Base-by-base conservation (phyloP, 2,113 vertebrate species). In the Phoenicopterus ruber region DNA sequence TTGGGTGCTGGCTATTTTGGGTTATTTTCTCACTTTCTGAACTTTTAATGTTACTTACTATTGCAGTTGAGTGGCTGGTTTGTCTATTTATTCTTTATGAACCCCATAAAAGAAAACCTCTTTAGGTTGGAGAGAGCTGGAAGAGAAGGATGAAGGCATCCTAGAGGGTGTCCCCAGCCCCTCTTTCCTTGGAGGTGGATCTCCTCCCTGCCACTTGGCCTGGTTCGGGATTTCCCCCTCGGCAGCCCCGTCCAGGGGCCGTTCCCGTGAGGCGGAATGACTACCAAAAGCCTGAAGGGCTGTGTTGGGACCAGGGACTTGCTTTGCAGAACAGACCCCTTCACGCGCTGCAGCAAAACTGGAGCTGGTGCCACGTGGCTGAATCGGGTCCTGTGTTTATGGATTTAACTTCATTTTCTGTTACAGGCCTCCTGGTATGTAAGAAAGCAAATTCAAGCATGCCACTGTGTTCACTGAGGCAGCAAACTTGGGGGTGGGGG, bases 371-470 rank as follows among this genome's bases (percentile, higher is more conserved):
- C 46, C 31, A 7, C 59, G 88, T 63, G 32, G 46, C 62, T 74
- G 62, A 59, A 49, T 67, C 2, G 1, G 77, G 42, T 76, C 38
- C 67, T 57, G 20, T 5, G 1, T 72, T 66, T 83, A 17, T 82
- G 49, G 72, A 95, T 94, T 97, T 95, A 86, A 94, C 93, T 85
- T 92, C 65, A 73, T 88, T 94, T 94, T 95, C 86, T 91, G 96
- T 81, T 84, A 61, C 29, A 83, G 94, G 80, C 76, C 18, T 76
- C 71, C 91, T 94, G 95, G 90, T 94, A 96, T 70, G 87, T 87
- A 88, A 78, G 66, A 95, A 91, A 94, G 88, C 92, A 96, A 97
- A 98, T 93, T 87, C 82, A 97, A 96, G 95, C 90, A 73, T 86
- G 90, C 88, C 25, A 7, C 81, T 82, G n/a, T 96, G 94, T 84